Evolutionary conservation across 2,797 vertebrate species (phyloP).

Genomic region (Cacajao melanocephalus): DNA sequence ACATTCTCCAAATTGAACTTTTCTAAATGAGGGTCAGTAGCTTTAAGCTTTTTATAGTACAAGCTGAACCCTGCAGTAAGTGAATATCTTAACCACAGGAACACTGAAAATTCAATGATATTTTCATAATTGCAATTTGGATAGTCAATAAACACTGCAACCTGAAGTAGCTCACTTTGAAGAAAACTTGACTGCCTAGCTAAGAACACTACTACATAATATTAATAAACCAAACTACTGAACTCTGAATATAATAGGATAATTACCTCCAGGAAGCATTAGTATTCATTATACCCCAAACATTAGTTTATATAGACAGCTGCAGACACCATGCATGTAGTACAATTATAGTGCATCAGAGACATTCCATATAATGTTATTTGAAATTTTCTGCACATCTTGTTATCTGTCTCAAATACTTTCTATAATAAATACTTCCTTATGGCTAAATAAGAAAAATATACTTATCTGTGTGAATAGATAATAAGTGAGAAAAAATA

Average conservation of each 20-base stretch:
- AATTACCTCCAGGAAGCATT: slow-evolving; percentile 65
- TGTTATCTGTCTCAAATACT: slow-evolving; percentile 34
- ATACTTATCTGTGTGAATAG: not conserved
- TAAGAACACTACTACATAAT: slow-evolving; percentile 62
- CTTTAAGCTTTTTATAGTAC: slow-evolving; percentile 51
- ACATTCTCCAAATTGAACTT: slow-evolving; percentile 49
- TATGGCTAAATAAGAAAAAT: slow-evolving; percentile 13
- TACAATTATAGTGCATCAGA: not conserved
- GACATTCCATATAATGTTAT: not conserved
- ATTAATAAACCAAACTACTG: slow-evolving; percentile 70
- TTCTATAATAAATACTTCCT: slow-evolving; percentile 15
- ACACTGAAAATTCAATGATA: slow-evolving; percentile 72
- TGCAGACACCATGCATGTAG: slow-evolving; percentile 25
- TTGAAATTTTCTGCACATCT: slow-evolving; percentile 38
- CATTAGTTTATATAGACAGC: slow-evolving; percentile 56
- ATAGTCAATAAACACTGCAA: slow-evolving; percentile 70
- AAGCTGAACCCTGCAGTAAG: slow-evolving; percentile 48
- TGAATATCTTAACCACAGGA: slow-evolving; percentile 72
- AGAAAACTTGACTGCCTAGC: slow-evolving; percentile 64
- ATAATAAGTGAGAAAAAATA: not conserved
- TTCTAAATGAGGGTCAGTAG: slow-evolving; percentile 67
- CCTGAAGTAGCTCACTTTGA: slow-evolving; percentile 66
- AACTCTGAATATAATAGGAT: slow-evolving; percentile 64
- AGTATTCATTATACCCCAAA: slow-evolving; percentile 69
- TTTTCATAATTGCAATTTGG: slow-evolving; percentile 71